Conservation (phyloP, 2,797 vertebrate species). For the Xenops minutus region DNA sequence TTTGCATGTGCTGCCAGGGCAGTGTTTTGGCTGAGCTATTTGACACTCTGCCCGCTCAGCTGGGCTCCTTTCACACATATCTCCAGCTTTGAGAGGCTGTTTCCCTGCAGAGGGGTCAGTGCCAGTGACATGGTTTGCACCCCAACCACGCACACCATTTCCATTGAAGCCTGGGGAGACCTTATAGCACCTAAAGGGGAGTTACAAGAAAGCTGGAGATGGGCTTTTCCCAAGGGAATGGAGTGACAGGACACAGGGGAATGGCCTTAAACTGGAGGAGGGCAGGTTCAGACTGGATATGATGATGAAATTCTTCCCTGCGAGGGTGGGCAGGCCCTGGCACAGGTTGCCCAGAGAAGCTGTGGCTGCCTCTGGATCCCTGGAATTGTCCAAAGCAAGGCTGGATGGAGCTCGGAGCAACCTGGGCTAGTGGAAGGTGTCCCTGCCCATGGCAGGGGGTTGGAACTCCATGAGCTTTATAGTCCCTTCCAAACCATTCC, state of each 20-base stretch:
- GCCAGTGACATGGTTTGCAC: not conserved
- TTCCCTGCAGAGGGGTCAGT: not conserved
- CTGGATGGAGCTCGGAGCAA: not conserved
- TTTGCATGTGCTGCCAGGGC: not conserved
- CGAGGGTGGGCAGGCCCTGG: rapidly evolving
- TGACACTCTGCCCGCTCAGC: not conserved
- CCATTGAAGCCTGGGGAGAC: not conserved
- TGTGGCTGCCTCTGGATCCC: not conserved
- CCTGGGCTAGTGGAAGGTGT: not conserved
- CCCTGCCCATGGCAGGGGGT: not conserved
- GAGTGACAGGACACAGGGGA: rapidly evolving
- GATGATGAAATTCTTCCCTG: not conserved
- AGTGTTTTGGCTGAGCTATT: rapidly evolving
- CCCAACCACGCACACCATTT: not conserved
- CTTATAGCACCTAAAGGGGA: not conserved
- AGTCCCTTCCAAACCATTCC: not conserved
- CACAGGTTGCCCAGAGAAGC: not conserved
- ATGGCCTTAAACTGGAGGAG: not conserved
- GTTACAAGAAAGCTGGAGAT: not conserved
- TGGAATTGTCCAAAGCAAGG: not conserved
- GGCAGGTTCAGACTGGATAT: not conserved
- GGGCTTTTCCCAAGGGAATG: no score
- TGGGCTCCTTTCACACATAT: not conserved
- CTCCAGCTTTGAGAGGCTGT: not conserved
- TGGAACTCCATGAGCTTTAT: not conserved